phyloP scores from a whole-genome alignment of 1,140 invertebrate species.

The Pseudoatta argentina region DNA sequence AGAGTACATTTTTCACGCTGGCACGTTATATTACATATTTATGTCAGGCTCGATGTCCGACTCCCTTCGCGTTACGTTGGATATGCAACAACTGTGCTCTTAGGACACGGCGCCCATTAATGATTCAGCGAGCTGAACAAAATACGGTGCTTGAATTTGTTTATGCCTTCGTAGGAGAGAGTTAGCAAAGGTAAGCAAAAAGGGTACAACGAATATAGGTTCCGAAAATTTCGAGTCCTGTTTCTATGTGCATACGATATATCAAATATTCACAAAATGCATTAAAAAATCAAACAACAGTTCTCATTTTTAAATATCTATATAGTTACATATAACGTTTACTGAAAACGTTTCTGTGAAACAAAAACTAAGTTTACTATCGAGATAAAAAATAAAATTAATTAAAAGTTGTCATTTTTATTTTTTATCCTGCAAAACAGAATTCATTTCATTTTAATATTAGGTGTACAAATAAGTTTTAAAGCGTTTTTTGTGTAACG shows the following conservation, averaged over 20 bases:
- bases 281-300: background rate
- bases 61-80: constrained; percentile 69
- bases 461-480: no score
- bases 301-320: background rate
- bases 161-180: constrained; percentile 17
- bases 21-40: constrained; percentile 76
- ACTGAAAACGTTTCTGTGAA: constrained; percentile 4
- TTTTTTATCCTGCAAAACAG: background rate
- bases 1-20: constrained; percentile 73
- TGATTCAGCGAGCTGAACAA: constrained; percentile 75
- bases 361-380: background rate
- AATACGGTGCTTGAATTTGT: constrained; percentile 71
- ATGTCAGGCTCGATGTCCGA: constrained; percentile 73
- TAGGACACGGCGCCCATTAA: constrained; percentile 71
- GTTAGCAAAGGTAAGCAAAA: background rate
- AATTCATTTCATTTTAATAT: no score
- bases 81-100: constrained; percentile 73
- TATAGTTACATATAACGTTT: background rate
- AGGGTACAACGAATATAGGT: background rate
- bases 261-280: constrained; percentile 12
- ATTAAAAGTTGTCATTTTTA: constrained; percentile 1
- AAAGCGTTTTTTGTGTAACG: no score
- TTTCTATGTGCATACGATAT: background rate
- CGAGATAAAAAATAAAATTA: background rate
- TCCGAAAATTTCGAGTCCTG: constrained; percentile 23